Base-by-base conservation (phyloP, 35 echinoderm and acorn worm species). In the Strongylocentrotus purpuratus region DNA sequence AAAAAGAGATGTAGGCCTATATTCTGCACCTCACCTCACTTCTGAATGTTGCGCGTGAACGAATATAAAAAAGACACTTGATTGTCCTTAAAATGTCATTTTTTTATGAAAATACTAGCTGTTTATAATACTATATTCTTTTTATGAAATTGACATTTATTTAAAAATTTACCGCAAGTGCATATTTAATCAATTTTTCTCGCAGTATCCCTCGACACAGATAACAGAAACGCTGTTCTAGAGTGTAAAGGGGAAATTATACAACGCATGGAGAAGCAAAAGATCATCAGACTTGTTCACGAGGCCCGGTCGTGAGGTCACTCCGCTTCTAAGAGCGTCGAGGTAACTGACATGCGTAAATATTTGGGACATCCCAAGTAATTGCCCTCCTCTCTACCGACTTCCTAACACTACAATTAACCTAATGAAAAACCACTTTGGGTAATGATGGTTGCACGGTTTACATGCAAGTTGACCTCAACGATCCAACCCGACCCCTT, bases 331-430 rank as follows among this genome's bases (percentile, higher is more conserved):
- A 78, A 78, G 25, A 78, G 25, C 65, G 65, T 78, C 65, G 5
- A 78, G 65, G 65, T 78, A 78, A 78, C 65, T 78, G 65, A 78
- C 65, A 78, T 78, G 65, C 65, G 65, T 78, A 78, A 78, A 78
- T 78, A 78, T 78, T 78, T 78, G 65, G 65, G 65, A 78, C 65
- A 78, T 78, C 65, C n/a, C 65, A 78, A 78, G 65, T 78, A 78
- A 78, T 78, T 78, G 65, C 65, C n/a, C 65, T 78, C 65, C 65
- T n/a, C 25, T 28, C 20, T n/a, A 78, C 65, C 65, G 65, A 78
- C 65, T 78, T 78, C 65, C 65, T 78, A 78, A 78, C 65, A 78
- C 65, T 78, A 78, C 65, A 78, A 78, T 78, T 78, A 78, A 78
- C 65, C 65, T 78, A 78, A 78, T 78, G 65, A 78, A 78, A 78